These are phyloP conservation scores for Oryzias melastigma DNA, from an alignment of 2,113 vertebrate genomes.

Conservation along the genomic window DNA sequence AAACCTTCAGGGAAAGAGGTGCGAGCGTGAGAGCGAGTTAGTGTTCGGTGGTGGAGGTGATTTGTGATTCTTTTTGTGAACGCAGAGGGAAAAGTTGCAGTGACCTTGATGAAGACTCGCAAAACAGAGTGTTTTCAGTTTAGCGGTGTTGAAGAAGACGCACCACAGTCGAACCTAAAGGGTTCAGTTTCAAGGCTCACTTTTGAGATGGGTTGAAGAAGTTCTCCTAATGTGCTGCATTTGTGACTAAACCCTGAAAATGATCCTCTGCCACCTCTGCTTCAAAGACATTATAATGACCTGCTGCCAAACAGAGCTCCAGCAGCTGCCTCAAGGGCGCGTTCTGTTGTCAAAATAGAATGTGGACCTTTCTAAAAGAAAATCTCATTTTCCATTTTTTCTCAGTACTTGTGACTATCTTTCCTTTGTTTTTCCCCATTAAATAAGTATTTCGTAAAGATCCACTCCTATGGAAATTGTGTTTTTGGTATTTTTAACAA, in stretches of 20 bases:
- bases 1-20: constrained; percentile 65
- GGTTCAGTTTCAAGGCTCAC: neutral
- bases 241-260: neutral
- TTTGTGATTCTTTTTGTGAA: constrained; percentile 21
- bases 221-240: neutral
- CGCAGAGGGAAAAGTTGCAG: constrained; percentile 44
- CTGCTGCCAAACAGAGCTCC: constrained; percentile 17
- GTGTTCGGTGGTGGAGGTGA: constrained; percentile 6
- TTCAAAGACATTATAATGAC: constrained; percentile 15
- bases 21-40: constrained; percentile 24
- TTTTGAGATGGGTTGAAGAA: neutral
- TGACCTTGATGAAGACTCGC: constrained; percentile 55
- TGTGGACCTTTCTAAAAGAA: constrained; percentile 5
- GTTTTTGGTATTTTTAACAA: too few relatives aligned
- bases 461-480: too few relatives aligned
- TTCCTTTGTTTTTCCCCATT: too few relatives aligned
- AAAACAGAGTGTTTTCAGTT: constrained; percentile 34
- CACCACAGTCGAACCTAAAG: neutral
- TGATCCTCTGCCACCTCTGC: neutral
- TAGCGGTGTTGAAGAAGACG: constrained; percentile 6
- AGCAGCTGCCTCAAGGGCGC: constrained; percentile 14
- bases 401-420: too few relatives aligned
- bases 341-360: constrained; percentile 26
- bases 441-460: too few relatives aligned
- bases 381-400: neutral